A percentile compares a stretch with the other conserved stretches of the same genome.
These are phyloP conservation scores for Caenorhabditis becei DNA, from an alignment of 2,888 invertebrate species.

Conservation along the genomic window DNA sequence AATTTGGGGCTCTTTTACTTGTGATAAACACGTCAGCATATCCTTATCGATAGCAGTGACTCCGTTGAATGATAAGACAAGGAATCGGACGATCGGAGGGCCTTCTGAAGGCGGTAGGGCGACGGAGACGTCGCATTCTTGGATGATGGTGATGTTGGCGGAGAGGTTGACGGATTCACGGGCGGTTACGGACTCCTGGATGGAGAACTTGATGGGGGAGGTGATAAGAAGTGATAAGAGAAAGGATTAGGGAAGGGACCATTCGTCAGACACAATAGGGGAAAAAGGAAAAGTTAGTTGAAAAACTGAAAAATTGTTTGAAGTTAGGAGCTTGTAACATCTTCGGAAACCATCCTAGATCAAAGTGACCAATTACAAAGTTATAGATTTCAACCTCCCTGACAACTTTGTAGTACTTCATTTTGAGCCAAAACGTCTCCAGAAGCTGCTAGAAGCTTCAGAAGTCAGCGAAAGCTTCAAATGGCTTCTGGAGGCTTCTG, in stretches of 20 bases:
- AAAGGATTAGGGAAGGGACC: constrained; percentile 6
- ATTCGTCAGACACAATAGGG: constrained; percentile 24
- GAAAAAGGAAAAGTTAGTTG: neutral
- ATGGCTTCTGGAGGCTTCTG: too few relatives aligned
- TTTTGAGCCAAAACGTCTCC: too few relatives aligned
- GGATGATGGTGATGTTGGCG: constrained; percentile 68
- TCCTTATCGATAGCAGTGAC: constrained; percentile 65
- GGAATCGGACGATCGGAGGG: constrained; percentile 61
- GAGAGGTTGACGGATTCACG: constrained; percentile 60
- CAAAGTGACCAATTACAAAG: too few relatives aligned
- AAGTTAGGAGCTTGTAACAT: too few relatives aligned
- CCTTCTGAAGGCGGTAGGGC: constrained; percentile 44
- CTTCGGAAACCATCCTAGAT: too few relatives aligned
- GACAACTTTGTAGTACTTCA: too few relatives aligned
- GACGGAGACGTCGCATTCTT: constrained; percentile 62
- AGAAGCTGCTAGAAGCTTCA: too few relatives aligned
- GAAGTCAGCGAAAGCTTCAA: too few relatives aligned
- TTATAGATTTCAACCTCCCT: too few relatives aligned
- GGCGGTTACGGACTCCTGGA: constrained; percentile 63
- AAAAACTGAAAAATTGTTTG: neutral
- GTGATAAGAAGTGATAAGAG: neutral
- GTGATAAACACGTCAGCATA: constrained; percentile 61
- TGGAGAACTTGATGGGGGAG: constrained; percentile 31
- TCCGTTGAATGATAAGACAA: constrained; percentile 64
- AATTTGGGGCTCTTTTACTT: too few relatives aligned